A percentile compares a stretch with the other conserved stretches of the same genome.
Evolutionary conservation across 1,140 invertebrate species (phyloP).

Genomic region (Meloidogyne floridensis): DNA sequence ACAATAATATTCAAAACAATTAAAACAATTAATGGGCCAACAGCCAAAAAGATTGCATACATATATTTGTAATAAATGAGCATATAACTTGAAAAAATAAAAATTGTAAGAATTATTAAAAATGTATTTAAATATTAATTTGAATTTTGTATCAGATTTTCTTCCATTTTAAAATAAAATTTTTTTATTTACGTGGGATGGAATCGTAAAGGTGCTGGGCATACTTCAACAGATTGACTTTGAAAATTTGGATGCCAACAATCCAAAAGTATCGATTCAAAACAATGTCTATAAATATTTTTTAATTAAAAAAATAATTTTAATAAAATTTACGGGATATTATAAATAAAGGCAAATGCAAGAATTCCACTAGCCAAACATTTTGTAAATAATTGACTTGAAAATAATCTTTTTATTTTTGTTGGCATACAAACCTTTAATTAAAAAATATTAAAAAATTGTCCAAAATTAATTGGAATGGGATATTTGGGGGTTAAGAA

Average conservation of each 20-base stretch:
- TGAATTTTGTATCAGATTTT: too few relatives aligned
- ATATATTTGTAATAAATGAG: slow-evolving; percentile 63
- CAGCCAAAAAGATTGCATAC: slow-evolving; percentile 62
- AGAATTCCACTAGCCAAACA: slow-evolving; percentile 42
- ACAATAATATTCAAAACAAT: slow-evolving; percentile 59
- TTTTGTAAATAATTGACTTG: slow-evolving; percentile 33
- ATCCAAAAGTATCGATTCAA: slow-evolving; percentile 59
- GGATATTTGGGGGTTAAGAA: too few relatives aligned
- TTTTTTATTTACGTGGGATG: slow-evolving; percentile 44
- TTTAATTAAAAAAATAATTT: background rate
- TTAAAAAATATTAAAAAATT: background rate
- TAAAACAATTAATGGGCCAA: slow-evolving; percentile 57
- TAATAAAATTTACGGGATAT: slow-evolving; percentile 46
- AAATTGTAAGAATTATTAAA: background rate
- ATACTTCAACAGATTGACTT: slow-evolving; percentile 57
- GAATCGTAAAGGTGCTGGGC: slow-evolving; percentile 59
- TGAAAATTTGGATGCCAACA: slow-evolving; percentile 61
- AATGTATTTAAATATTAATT: too few relatives aligned
- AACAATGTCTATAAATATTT: slow-evolving; percentile 49
- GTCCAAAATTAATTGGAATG: too few relatives aligned
- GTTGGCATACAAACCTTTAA: slow-evolving; percentile 56
- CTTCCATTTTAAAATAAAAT: slow-evolving; percentile 18
- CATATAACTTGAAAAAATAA: slow-evolving; percentile 53
- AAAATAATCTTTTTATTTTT: slow-evolving; percentile 36
- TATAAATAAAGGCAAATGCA: slow-evolving; percentile 59